Base-by-base conservation (phyloP, 2,888 invertebrate species). In the Mantis religiosa region DNA sequence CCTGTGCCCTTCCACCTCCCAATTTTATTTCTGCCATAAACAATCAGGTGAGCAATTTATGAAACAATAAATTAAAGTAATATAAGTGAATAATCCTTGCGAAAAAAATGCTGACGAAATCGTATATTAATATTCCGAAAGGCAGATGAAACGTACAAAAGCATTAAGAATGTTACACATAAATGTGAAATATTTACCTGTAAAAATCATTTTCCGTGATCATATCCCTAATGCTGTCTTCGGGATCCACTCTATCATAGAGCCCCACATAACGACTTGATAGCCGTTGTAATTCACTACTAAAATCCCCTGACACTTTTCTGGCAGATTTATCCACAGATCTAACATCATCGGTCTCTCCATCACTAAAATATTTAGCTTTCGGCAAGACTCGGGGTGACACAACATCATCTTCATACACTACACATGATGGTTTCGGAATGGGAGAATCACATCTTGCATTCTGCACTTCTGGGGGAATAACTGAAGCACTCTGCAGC, bases 201-300 rank as follows among this genome's bases (percentile, higher is more conserved):
- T 95, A 95, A 91, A 95, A 94, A 92, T 95, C 95, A 91, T 95
- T 95, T 92, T 95, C 95, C 14, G 94, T 94, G 89, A 95, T 94
- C 91, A 95, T 95, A 92, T 95, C 95, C 88, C 95, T 93, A 90
- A 95, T 95, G 90, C 95, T 95, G 91, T 95, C 95, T 92, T 95
- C 95, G n/a, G 95, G 95, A 92, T 95, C 95, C 88, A 95, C 93
- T 90, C 94, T 93, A 91, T 95, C 95, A 91, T 94, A 93, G 14
- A 94, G 93, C 54, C 93, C 92, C 41, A 92, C 92, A 89, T 93
- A 92, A 90, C 93, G 93, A 89, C 92, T 92, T 47, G 92, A 92
- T 91, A 87, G 92, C 90, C 90, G 93, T 92, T 30, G 92, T 91
- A 90, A 92, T 14, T 90, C 90, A 54, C 83, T 47, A 15, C 85